phyloP scores from a whole-genome alignment of 2,888 invertebrate species.

The Zootermopsis nevadensis region DNA sequence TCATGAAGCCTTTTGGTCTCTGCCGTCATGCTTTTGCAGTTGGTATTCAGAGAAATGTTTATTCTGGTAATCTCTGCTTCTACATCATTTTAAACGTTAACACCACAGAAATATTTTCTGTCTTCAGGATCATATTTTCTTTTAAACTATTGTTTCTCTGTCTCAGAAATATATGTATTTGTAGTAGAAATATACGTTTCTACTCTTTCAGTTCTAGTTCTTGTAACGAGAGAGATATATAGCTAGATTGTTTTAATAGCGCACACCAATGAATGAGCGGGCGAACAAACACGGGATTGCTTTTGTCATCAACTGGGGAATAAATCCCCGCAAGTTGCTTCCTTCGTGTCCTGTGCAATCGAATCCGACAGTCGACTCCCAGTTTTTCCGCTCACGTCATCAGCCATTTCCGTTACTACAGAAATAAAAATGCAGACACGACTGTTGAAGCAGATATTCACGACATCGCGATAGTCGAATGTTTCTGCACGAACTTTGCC shows the following conservation, averaged over 20 bases:
- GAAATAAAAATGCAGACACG: neutral
- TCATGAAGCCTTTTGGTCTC: no score
- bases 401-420: neutral
- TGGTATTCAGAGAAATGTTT: no score
- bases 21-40: no score
- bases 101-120: no score
- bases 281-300: neutral
- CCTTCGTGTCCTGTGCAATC: neutral
- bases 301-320: neutral
- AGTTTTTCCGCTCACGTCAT: neutral
- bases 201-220: no score
- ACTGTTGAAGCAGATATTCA: neutral
- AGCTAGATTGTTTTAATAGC: neutral
- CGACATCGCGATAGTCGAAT: constrained; percentile 5
- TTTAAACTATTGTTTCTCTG: no score
- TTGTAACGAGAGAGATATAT: neutral
- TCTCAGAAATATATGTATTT: no score
- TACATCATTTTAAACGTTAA: no score
- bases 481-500: no score
- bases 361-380: neutral
- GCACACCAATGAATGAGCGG: neutral
- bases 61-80: no score
- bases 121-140: no score
- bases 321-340: neutral
- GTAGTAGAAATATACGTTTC: no score